Base-by-base conservation (phyloP, 2,888 invertebrate species). In the Kryphioiulus occultus region DNA sequence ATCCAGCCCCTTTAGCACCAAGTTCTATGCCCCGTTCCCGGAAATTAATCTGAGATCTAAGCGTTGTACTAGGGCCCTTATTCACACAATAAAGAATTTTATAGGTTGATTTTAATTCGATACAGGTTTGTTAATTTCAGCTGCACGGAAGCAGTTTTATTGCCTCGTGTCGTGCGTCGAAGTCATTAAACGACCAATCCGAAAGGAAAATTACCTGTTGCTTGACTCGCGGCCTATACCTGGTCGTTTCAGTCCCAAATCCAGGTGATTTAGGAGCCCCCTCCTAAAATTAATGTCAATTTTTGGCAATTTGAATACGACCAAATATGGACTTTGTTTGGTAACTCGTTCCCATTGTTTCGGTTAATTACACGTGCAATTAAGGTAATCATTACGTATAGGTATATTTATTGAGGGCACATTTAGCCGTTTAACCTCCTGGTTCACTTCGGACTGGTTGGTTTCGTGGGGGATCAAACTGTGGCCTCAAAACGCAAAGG, bases 1-100 rank as follows among this genome's bases (percentile, higher is more conserved):
- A 26, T 68, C 68, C 68, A 78, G 78, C 30, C 78, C 78, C 78
- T 78, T 30, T 78, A 78, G 30, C 78, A 30, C 78, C 78, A 15
- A 10, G 53, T 53, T 44, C 15, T 44, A 19, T 19, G 17, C 53
- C 22, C 78, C 17, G 30, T 78, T 68, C 78, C 78, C 78, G 78
- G 78, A 78, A 78, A 78, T 78, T 78, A 78, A 78, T 78, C 78
- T 26, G 78, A 78, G 78, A 78, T 78, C 15, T 78, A 30, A 78
- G 78, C 30, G 78, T 78, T 78, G 30, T 30, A 30, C 78, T 78
- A 30, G 78, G 78, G 30, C 30, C 78, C 78, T 78, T 30, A 78
- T 78, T 12, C 15, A 15, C 78, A 78, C 78, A 78, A 26, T 78
- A 78, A 78, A 78, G 78, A 78, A 30, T 78, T 78, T 78, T 78